Base-by-base conservation (phyloP, 2,888 invertebrate genomes). In the Anarsia innoxiella region DNA sequence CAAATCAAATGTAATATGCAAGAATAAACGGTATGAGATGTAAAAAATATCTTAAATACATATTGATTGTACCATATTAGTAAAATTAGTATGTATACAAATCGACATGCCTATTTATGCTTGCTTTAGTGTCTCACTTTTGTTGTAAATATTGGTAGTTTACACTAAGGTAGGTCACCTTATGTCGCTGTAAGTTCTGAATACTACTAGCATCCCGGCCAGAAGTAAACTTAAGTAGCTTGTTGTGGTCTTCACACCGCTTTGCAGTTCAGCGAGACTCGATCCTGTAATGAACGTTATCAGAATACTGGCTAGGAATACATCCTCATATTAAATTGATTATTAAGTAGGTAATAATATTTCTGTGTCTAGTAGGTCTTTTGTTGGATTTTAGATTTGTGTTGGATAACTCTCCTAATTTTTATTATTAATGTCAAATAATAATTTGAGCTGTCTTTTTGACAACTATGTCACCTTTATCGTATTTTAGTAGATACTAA, bases 251-350 rank as follows among this genome's bases (percentile, higher is more conserved):
- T 82, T 79, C 12, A 79, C 82, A 12, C 82, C 82, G 41, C 83
- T 84, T 44, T 84, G 83, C 6, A 84, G 64, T 47, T 84, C 83
- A 1, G 82, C 83, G 33, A 82, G 56, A 36, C 83, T 84, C 15
- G 83, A 84, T 42, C 83, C 83, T 84, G 67, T 19, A 19, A 19
- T 8, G 8, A 19, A 8, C 4, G 3, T 19, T 19, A 19, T 5
- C 3, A 8, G 19, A 19, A 19, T 19, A n/a, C n/a, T n/a, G n/a
- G n/a, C n/a, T n/a, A n/a, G n/a, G n/a, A n/a, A n/a, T n/a, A n/a
- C n/a, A n/a, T n/a, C n/a, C n/a, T n/a, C n/a, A n/a, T n/a, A n/a
- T n/a, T n/a, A n/a, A n/a, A n/a, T n/a, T n/a, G n/a, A n/a, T n/a
- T n/a, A n/a, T n/a, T n/a, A n/a, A n/a, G n/a, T n/a, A n/a, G n/a